phyloP scores from a whole-genome alignment of 2,888 invertebrate genomes.

The Pollenia angustigena region DNA sequence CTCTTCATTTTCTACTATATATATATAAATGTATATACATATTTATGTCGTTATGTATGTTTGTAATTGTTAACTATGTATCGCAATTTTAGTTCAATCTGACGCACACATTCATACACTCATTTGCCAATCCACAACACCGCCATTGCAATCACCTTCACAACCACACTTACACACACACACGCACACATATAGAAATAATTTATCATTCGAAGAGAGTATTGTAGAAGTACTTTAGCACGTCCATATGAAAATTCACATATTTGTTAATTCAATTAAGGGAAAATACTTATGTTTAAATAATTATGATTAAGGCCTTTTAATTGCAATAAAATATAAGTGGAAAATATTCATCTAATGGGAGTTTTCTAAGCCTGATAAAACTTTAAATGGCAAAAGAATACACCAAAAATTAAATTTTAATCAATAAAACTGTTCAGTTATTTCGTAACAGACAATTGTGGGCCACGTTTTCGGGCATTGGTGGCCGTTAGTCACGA shows the following conservation, averaged over 20 bases:
- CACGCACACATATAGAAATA: slow-evolving; percentile 1
- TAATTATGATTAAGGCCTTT: not conserved
- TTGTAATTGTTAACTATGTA: slow-evolving; percentile 23
- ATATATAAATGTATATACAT: not conserved
- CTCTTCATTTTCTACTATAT: not conserved
- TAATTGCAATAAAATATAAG: not conserved
- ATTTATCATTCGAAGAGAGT: slow-evolving; percentile 32
- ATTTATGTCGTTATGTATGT: not conserved
- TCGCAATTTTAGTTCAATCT: slow-evolving; percentile 4
- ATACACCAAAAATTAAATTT: too few relatives aligned
- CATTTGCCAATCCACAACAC: slow-evolving; percentile 8
- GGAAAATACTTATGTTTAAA: not conserved
- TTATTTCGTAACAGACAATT: too few relatives aligned
- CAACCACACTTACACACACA: not conserved
- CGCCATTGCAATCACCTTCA: slow-evolving; percentile 15
- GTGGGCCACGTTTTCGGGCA: too few relatives aligned
- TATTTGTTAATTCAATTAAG: slow-evolving; percentile 17
- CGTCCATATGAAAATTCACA: slow-evolving; percentile 15
- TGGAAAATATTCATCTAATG: not conserved
- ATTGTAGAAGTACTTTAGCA: slow-evolving; percentile 36
- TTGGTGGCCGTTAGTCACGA: too few relatives aligned
- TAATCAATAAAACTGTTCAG: too few relatives aligned
- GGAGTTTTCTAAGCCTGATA: too few relatives aligned
- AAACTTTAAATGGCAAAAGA: too few relatives aligned
- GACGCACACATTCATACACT: slow-evolving; percentile 37